Percentiles rank a stretch among this genome's conserved stretches.
phyloP scores from a whole-genome alignment of 2,888 invertebrate species.

The Latrodectus hesperus region DNA sequence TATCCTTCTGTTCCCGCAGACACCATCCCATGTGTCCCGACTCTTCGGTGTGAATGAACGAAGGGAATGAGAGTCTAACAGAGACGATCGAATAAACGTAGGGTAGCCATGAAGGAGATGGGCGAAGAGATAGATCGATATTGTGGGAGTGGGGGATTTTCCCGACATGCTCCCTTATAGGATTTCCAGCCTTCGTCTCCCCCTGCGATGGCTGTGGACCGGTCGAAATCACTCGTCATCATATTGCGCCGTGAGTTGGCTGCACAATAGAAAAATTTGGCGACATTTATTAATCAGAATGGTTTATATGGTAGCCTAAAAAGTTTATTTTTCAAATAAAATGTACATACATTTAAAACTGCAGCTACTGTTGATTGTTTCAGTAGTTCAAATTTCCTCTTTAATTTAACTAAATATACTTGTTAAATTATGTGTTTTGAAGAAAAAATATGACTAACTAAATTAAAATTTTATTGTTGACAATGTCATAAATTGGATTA shows the following conservation, averaged over 20 bases:
- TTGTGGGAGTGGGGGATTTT: constrained; percentile 17
- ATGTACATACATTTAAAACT: too few species aligned
- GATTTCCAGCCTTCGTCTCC: constrained; percentile 9
- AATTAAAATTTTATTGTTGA: too few species aligned
- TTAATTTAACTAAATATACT: too few species aligned
- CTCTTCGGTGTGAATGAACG: constrained; percentile 51
- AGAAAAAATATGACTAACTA: too few species aligned
- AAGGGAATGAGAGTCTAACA: background rate
- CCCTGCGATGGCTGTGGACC: constrained; percentile 25
- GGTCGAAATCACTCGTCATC: constrained; percentile 14
- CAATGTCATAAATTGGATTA: too few species aligned
- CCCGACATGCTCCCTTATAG: constrained; percentile 23
- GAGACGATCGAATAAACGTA: constrained; percentile 61
- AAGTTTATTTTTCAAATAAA: too few species aligned
- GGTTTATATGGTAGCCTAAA: too few species aligned
- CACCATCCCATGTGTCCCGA: constrained; percentile 18
- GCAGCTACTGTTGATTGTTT: too few species aligned
- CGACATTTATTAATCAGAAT: background rate
- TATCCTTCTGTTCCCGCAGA: background rate
- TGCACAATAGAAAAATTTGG: background rate
- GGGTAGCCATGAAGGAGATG: constrained; percentile 10
- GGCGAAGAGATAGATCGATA: constrained; percentile 34
- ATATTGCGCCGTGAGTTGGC: constrained; percentile 23
- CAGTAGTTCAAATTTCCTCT: too few species aligned
- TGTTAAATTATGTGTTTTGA: too few species aligned